A percentile compares a stretch with the other conserved stretches of the same genome.
phyloP scores from a whole-genome alignment of 2,113 vertebrate species.

The Siniperca chuatsi region DNA sequence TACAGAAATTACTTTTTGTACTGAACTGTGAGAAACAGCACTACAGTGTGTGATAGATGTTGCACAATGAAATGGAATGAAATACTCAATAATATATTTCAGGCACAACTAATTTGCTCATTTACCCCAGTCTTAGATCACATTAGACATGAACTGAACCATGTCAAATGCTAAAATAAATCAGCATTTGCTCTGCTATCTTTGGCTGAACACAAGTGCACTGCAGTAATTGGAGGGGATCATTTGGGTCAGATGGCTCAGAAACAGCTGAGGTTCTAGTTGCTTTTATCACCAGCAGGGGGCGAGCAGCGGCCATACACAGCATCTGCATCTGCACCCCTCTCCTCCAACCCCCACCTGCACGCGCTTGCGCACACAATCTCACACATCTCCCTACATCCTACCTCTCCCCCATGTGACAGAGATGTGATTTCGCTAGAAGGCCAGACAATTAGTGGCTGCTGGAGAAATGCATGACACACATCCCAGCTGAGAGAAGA shows the following conservation, averaged over 20 bases:
- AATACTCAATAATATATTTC: background rate
- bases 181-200: conserved; percentile 39
- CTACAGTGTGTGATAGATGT: conserved; percentile 1
- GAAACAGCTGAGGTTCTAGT: conserved; percentile 49
- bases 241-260: conserved; percentile 58
- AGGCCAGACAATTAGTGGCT: conserved; percentile 80
- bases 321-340: background rate
- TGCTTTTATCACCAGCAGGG: conserved; percentile 55
- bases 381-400: conserved; percentile 33
- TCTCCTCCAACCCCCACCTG: background rate
- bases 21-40: background rate
- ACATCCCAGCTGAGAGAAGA: conserved; percentile 58
- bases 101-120: conserved; percentile 30
- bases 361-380: conserved; percentile 43
- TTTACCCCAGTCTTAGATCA: conserved; percentile 33
- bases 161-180: conserved; percentile 48
- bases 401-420: conserved; percentile 46
- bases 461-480: conserved; percentile 69
- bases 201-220: conserved; percentile 39
- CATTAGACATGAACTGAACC: conserved; percentile 40
- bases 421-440: conserved; percentile 70
- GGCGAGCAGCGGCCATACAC: conserved; percentile 56
- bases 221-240: conserved; percentile 53
- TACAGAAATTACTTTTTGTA: background rate
- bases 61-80: conserved; percentile 2